A percentile compares a stretch with the other conserved stretches of the same genome.
Evolutionary conservation across 1,140 invertebrate species (phyloP).

Genomic region (Drosophila bocki): DNA sequence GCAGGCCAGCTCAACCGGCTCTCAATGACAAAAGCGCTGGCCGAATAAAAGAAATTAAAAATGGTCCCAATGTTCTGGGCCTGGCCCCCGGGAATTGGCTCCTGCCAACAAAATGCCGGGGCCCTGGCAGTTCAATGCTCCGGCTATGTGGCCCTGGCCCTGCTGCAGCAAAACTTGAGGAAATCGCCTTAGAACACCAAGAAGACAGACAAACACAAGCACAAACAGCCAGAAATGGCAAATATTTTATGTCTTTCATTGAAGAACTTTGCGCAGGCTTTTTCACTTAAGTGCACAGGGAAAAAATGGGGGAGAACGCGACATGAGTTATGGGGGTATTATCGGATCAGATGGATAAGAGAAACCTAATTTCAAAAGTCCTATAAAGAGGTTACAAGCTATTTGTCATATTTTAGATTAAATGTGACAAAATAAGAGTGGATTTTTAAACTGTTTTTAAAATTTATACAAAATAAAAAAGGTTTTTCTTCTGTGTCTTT

Average conservation of each 20-base stretch:
- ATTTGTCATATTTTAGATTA: not conserved
- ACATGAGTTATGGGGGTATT: not conserved
- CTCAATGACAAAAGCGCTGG: constrained; percentile 50
- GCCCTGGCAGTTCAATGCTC: constrained; percentile 69
- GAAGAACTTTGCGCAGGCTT: constrained; percentile 62
- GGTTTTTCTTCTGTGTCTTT: no score
- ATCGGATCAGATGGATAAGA: not conserved
- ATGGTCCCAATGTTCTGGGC: constrained; percentile 7
- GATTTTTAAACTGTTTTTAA: no score
- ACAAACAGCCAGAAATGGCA: constrained; percentile 37
- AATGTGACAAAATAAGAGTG: not conserved
- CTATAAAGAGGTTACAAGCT: not conserved
- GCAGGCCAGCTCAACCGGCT: constrained; percentile 54
- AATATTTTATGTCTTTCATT: constrained; percentile 68
- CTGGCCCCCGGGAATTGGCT: constrained; percentile 44
- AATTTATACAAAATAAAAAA: not conserved
- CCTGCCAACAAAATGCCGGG: constrained; percentile 63
- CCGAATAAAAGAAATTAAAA: constrained; percentile 80
- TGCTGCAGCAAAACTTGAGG: constrained; percentile 66
- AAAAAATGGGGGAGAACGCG: not conserved
- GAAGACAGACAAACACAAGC: constrained; percentile 25
- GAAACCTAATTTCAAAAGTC: not conserved
- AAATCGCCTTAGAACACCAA: constrained; percentile 66
- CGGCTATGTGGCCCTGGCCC: constrained; percentile 11
- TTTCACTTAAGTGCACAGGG: constrained; percentile 42